phyloP scores from a whole-genome alignment of 2,113 vertebrate species.

The Calyptomena viridis region DNA sequence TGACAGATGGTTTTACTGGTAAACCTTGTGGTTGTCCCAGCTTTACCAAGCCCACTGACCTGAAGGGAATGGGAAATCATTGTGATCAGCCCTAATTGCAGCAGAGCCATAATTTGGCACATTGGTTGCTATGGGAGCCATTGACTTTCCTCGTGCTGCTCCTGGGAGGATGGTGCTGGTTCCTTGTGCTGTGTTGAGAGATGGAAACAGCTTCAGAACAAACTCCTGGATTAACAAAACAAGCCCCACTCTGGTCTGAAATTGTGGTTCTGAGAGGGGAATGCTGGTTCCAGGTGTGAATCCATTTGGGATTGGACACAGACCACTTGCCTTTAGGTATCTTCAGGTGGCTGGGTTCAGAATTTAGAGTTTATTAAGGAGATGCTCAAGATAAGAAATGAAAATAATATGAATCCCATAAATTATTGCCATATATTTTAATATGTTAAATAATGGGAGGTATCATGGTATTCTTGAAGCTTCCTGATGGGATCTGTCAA shows the following conservation, averaged over 20 bases:
- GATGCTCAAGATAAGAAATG: neutral
- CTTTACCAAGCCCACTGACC: neutral
- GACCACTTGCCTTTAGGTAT: accelerated
- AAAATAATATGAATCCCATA: accelerated
- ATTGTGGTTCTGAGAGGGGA: neutral
- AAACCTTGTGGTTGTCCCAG: neutral
- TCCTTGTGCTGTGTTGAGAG: neutral
- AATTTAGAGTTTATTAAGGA: neutral
- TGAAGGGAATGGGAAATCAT: slow-evolving; percentile 45
- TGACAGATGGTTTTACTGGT: neutral
- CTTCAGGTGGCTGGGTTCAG: neutral
- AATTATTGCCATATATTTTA: neutral
- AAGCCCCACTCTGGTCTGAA: neutral
- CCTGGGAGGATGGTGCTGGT: neutral
- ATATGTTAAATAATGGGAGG: neutral
- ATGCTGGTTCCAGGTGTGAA: neutral
- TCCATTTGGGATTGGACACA: neutral
- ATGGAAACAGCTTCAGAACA: neutral
- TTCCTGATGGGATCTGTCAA: neutral
- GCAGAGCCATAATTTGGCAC: neutral
- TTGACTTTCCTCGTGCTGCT: neutral
- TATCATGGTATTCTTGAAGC: neutral
- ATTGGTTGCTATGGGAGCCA: neutral
- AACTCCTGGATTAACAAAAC: neutral
- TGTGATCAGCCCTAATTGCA: neutral